Conservation (phyloP, 2,113 vertebrate genomes). For the Parotia lawesii region DNA sequence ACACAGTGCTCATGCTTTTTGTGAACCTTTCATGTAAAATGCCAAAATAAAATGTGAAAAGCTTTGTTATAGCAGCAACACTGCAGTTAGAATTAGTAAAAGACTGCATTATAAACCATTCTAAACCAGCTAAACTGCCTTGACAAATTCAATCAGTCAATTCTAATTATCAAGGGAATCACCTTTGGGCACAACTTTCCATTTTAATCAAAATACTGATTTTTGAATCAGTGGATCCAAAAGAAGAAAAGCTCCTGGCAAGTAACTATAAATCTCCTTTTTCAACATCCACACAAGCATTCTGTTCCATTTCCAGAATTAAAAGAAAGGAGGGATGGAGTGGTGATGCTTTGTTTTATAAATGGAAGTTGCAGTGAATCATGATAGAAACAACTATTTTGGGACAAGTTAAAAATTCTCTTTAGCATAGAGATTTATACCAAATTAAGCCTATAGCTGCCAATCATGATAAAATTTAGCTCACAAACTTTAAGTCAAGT, state of each 20-base stretch:
- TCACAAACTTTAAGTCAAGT: background rate
- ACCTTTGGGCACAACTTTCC: background rate
- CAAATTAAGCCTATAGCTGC: background rate
- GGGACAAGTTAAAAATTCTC: background rate
- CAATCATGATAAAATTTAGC: background rate
- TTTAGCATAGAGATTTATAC: background rate
- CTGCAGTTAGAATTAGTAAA: background rate
- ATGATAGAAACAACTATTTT: background rate
- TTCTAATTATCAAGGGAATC: background rate
- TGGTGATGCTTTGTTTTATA: background rate
- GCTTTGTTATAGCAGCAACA: background rate
- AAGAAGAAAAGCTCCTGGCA: background rate
- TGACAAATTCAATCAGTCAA: background rate
- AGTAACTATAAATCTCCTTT: background rate
- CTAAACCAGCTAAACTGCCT: background rate
- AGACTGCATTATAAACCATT: background rate
- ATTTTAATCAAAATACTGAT: background rate
- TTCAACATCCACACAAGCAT: background rate
- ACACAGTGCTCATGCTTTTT: background rate
- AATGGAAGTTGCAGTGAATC: background rate
- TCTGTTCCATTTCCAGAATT: background rate
- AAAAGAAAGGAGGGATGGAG: background rate
- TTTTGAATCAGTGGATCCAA: background rate
- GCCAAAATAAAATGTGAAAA: background rate
- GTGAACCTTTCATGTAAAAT: background rate